phyloP scores from a whole-genome alignment of 2,113 vertebrate species.

The Rana temporaria region DNA sequence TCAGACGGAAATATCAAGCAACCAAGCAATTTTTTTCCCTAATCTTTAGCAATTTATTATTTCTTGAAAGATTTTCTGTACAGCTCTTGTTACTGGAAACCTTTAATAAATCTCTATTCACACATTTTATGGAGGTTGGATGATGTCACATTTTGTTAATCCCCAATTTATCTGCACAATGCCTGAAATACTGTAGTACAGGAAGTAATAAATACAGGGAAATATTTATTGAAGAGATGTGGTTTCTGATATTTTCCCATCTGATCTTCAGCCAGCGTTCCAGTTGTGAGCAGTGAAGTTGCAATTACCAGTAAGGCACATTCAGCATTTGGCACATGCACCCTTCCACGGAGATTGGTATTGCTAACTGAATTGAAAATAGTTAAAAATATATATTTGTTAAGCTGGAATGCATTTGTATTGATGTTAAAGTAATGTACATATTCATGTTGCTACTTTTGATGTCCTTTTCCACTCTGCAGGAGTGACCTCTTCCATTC shows the following conservation, averaged over 20 bases:
- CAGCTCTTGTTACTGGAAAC: conserved; percentile 23
- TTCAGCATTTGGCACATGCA: not conserved
- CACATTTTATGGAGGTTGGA: conserved; percentile 3
- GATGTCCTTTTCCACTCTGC: too few species aligned
- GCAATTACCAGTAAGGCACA: not conserved
- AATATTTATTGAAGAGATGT: conserved; percentile 8
- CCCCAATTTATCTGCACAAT: conserved; percentile 9
- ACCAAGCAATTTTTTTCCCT: not conserved
- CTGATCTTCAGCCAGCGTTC: conserved; percentile 19
- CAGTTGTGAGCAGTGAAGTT: not conserved
- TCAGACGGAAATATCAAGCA: not conserved
- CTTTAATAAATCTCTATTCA: conserved; percentile 5
- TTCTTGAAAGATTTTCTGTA: not conserved
- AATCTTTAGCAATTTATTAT: not conserved
- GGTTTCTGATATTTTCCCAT: conserved; percentile 5
- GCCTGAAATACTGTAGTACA: not conserved
- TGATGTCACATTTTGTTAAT: conserved; percentile 32
- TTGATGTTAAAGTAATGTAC: too few species aligned
- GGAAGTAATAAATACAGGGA: conserved; percentile 39
- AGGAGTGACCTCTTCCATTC: too few species aligned
- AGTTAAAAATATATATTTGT: not conserved
- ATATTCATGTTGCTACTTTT: too few species aligned
- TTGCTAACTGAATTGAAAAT: not conserved
- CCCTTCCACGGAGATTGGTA: not conserved
- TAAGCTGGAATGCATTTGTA: not conserved